Evolutionary conservation across 64 coral and sea anemone species (phyloP).

Genomic region (Cladopsammia gracilis): DNA sequence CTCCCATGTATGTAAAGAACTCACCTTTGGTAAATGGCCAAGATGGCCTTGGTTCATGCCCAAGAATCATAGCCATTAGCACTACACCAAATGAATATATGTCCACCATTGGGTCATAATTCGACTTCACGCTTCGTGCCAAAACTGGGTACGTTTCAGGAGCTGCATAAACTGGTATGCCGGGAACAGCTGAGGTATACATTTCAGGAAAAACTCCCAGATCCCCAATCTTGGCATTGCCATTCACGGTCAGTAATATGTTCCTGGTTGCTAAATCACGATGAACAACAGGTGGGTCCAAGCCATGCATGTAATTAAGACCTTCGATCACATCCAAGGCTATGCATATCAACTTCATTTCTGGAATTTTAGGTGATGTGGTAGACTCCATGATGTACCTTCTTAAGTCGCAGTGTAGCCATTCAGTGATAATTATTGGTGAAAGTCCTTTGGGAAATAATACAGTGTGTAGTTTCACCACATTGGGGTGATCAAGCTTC

Average conservation of each 20-base stretch:
- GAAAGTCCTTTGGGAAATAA: slow-evolving; percentile 63
- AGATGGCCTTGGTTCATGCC: slow-evolving; percentile 78
- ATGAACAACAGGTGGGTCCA: slow-evolving; percentile 69
- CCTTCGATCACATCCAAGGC: slow-evolving; percentile 78
- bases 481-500: slow-evolving; percentile 74
- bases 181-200: slow-evolving; percentile 74
- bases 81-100: slow-evolving; percentile 93
- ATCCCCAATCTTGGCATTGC: slow-evolving; percentile 89
- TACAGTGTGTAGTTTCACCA: slow-evolving; percentile 81
- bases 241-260: slow-evolving; percentile 71
- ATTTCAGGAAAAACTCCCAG: slow-evolving; percentile 76
- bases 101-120: slow-evolving; percentile 84
- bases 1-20: no score
- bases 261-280: slow-evolving; percentile 88
- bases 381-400: slow-evolving; percentile 63
- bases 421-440: slow-evolving; percentile 88
- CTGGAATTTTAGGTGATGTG: slow-evolving; percentile 65
- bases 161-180: slow-evolving; percentile 84
- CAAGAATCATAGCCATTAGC: slow-evolving; percentile 79
- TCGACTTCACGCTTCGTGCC: slow-evolving; percentile 36
- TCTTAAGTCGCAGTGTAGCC: slow-evolving; percentile 77
- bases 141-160: slow-evolving; percentile 85
- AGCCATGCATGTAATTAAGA: slow-evolving; percentile 78
- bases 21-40: slow-evolving; percentile 83
- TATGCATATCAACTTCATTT: slow-evolving; percentile 58